phyloP scores from a whole-genome alignment of 2,797 vertebrate species.

The Podargus strigoides region DNA sequence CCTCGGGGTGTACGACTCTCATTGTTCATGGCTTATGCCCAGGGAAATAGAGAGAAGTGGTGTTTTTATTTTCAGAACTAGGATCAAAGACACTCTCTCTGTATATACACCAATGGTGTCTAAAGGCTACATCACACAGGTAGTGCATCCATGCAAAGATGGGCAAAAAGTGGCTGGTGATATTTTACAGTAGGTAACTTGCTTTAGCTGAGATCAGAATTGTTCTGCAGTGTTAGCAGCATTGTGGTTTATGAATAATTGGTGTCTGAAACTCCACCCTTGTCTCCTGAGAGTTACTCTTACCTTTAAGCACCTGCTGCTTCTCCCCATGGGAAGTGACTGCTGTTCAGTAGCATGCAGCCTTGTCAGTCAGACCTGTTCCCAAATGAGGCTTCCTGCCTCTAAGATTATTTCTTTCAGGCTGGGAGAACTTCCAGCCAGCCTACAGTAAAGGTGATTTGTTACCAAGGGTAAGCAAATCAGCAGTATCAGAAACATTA shows the following conservation, averaged over 20 bases:
- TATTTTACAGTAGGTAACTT: not conserved
- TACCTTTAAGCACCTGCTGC: not conserved
- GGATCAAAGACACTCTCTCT: not conserved
- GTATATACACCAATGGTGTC: rapidly evolving
- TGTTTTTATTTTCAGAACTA: not conserved
- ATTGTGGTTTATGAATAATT: not conserved
- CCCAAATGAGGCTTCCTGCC: not conserved
- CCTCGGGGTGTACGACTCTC: rapidly evolving
- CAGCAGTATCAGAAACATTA: not conserved
- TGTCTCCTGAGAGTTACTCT: not conserved
- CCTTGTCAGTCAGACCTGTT: conserved; percentile 5
- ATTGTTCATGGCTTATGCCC: not conserved
- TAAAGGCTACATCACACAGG: not conserved
- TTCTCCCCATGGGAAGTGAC: not conserved
- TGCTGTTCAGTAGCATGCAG: not conserved
- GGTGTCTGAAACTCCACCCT: not conserved
- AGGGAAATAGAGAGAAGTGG: not conserved
- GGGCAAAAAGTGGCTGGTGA: not conserved
- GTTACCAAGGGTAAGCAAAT: not conserved
- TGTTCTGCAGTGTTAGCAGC: not conserved
- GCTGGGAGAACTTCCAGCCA: not conserved
- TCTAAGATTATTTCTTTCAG: not conserved
- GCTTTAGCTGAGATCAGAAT: not conserved
- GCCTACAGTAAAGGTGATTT: not conserved
- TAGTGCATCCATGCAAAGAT: not conserved